Conservation (phyloP, 2,888 invertebrate genomes). For the Phortica magna region DNA sequence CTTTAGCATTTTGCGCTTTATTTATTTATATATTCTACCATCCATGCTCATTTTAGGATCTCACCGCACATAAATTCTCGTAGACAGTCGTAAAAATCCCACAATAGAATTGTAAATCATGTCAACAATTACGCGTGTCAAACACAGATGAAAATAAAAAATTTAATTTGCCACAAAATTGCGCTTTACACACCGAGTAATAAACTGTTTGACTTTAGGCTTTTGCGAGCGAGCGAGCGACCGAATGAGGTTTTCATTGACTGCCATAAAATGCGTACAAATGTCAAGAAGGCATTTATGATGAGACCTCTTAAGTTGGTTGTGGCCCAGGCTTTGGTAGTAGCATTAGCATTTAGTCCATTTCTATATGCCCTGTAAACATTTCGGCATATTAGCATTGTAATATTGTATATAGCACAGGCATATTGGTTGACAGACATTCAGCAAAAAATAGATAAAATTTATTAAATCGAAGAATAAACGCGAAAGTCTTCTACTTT, state of each 20-base stretch:
- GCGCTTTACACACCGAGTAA: conserved; percentile 15
- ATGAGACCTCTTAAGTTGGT: too few species aligned
- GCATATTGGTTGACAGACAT: too few species aligned
- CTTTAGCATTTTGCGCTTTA: not conserved
- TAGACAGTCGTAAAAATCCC: conserved; percentile 34
- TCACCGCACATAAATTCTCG: not conserved
- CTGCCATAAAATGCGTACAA: not conserved
- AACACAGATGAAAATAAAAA: conserved; percentile 44
- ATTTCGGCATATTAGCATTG: too few species aligned
- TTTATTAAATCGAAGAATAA: too few species aligned
- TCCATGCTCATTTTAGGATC: not conserved
- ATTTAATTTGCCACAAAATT: conserved; percentile 47
- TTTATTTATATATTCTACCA: not conserved
- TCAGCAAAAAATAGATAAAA: too few species aligned
- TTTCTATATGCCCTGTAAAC: too few species aligned
- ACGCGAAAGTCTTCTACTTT: too few species aligned
- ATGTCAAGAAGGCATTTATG: not conserved
- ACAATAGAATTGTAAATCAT: conserved; percentile 60
- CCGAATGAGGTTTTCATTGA: too few species aligned
- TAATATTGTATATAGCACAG: too few species aligned
- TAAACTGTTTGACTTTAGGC: conserved; percentile 42
- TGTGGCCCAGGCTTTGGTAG: too few species aligned
- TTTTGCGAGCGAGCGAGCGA: not conserved
- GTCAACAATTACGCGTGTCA: conserved; percentile 61
- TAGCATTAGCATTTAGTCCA: too few species aligned